phyloP scores from a whole-genome alignment of 2,113 vertebrate genomes.

The Emydura subglobosa region DNA sequence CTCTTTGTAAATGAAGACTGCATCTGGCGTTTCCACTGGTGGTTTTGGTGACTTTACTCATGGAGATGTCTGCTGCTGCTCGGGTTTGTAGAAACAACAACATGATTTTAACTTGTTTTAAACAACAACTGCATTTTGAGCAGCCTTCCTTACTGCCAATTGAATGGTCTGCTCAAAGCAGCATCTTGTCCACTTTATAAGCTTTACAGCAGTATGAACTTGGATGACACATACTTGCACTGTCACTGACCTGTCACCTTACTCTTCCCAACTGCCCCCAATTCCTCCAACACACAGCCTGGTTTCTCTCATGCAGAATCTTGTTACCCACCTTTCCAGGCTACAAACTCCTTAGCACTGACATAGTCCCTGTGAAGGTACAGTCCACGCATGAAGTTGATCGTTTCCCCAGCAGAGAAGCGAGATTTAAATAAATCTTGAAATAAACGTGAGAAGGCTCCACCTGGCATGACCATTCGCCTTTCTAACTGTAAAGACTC shows the following conservation, averaged over 20 bases:
- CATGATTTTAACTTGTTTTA: neutral
- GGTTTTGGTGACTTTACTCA: neutral
- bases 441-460: slow-evolving; percentile 49
- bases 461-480: slow-evolving; percentile 51
- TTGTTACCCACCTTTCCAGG: slow-evolving; percentile 65
- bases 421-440: slow-evolving; percentile 66
- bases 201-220: neutral
- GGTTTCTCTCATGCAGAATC: neutral
- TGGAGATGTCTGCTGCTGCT: too few relatives aligned
- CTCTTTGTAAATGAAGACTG: neutral
- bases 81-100: neutral
- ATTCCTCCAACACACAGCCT: neutral
- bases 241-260: neutral
- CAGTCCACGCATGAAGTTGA: slow-evolving; percentile 72
- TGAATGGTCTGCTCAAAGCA: neutral
- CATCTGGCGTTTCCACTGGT: neutral
- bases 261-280: neutral
- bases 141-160: neutral
- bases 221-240: neutral
- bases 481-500: slow-evolving; percentile 28
- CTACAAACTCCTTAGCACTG: slow-evolving; percentile 54
- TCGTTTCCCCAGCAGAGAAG: slow-evolving; percentile 39
- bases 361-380: slow-evolving; percentile 69
- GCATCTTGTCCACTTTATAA: neutral
- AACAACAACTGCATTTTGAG: neutral